These are phyloP conservation scores for Dynastes grantii DNA, from an alignment of 2,888 invertebrate species.

Conservation along the genomic window DNA sequence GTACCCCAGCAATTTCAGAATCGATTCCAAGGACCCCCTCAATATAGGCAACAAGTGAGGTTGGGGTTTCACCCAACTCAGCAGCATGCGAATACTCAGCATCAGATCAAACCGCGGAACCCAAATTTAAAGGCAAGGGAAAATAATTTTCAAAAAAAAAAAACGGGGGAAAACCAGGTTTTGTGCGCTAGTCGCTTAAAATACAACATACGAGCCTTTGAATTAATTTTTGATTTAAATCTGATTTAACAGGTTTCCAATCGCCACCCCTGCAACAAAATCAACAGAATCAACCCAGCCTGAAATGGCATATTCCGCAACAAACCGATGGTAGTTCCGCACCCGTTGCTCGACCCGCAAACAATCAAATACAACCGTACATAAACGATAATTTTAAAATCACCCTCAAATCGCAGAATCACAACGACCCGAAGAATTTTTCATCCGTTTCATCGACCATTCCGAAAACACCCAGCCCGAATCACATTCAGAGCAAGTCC, in stretches of 20 bases:
- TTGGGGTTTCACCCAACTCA: constrained; percentile 58
- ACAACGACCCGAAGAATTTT: constrained; percentile 57
- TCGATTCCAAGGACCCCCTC: constrained; percentile 60
- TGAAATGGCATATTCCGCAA: constrained; percentile 87
- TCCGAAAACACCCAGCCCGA: constrained; percentile 89
- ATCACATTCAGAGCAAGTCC: constrained; percentile 69
- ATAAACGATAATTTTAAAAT: constrained; percentile 80
- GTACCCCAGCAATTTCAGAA: constrained; percentile 67
- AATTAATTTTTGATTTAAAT: no score
- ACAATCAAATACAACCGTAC: constrained; percentile 64
- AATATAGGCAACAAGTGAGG: constrained; percentile 64
- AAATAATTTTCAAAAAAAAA: background rate
- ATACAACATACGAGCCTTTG: no score
- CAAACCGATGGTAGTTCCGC: constrained; percentile 63
- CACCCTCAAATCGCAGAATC: constrained; percentile 72
- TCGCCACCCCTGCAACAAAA: constrained; percentile 65
- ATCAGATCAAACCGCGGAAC: constrained; percentile 59
- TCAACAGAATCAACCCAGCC: constrained; percentile 66
- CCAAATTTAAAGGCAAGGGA: constrained; percentile 56
- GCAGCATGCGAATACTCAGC: constrained; percentile 61
- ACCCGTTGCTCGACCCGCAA: constrained; percentile 53
- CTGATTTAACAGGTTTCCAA: constrained; percentile 28
- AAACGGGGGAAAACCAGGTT: background rate
- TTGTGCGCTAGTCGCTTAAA: no score
- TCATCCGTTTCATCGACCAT: constrained; percentile 83